Evolutionary conservation across 2,888 invertebrate species (phyloP).

Genomic region (Mylabris sibirica): DNA sequence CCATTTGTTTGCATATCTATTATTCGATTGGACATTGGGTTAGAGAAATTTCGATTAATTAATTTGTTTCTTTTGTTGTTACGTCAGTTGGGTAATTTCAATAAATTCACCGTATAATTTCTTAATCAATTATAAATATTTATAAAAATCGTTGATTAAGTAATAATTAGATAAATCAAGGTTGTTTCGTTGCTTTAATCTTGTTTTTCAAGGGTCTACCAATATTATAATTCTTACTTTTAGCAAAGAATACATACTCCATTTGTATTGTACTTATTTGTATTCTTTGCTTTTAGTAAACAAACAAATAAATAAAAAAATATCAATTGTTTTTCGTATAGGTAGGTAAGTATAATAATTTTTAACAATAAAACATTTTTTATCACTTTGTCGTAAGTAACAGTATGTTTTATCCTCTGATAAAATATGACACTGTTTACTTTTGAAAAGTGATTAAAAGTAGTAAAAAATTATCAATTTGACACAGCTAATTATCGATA

Average conservation of each 20-base stretch:
- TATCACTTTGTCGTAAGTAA: too few species aligned
- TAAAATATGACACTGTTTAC: background rate
- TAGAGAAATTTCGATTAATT: slow-evolving; percentile 1
- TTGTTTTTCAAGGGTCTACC: too few species aligned
- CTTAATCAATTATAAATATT: background rate
- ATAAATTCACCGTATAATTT: background rate
- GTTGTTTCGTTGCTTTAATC: too few species aligned
- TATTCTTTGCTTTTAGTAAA: background rate
- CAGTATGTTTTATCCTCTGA: too few species aligned
- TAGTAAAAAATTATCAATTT: too few species aligned
- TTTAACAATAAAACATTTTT: background rate
- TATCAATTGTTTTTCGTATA: background rate
- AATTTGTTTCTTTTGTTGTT: background rate
- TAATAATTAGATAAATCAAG: too few species aligned
- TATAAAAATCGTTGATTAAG: background rate
- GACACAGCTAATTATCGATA: too few species aligned
- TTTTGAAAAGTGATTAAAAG: background rate
- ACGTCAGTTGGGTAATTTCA: background rate
- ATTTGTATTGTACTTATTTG: too few species aligned
- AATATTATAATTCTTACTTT: too few species aligned
- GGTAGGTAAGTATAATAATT: background rate
- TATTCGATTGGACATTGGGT: background rate
- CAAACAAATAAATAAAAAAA: background rate
- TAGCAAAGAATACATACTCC: too few species aligned
- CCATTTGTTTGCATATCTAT: background rate